These are phyloP conservation scores for Vireo altiloquus DNA, from an alignment of 2,113 vertebrate species.

Conservation along the genomic window DNA sequence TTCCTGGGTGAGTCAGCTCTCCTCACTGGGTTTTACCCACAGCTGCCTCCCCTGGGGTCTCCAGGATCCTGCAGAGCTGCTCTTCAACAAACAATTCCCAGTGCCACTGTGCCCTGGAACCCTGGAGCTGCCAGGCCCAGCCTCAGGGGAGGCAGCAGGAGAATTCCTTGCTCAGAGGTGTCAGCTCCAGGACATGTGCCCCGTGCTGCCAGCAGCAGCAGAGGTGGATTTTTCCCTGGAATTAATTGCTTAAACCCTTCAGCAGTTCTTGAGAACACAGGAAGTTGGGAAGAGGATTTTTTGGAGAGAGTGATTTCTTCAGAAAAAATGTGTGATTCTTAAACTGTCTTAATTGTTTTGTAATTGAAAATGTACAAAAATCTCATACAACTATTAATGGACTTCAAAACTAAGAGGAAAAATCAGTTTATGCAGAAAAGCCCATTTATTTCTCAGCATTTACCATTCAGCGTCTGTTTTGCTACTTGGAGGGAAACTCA, in stretches of 20 bases:
- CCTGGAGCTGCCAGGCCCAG: neutral
- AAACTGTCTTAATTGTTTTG: neutral
- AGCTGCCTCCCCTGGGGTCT: neutral
- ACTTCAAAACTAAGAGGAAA: neutral
- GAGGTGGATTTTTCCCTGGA: neutral
- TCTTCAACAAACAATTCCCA: neutral
- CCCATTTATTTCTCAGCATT: neutral
- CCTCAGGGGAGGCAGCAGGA: neutral
- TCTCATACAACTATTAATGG: neutral
- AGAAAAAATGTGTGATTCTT: neutral
- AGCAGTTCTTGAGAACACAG: neutral
- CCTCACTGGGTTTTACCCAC: neutral
- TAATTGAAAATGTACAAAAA: neutral
- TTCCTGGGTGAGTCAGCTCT: slow-evolving; percentile 3
- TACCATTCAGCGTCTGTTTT: neutral
- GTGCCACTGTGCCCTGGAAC: neutral
- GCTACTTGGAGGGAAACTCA: neutral
- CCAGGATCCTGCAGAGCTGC: neutral
- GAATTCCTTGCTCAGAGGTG: neutral
- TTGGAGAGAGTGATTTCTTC: neutral
- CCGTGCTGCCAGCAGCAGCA: neutral
- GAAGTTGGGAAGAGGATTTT: neutral
- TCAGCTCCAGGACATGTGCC: neutral
- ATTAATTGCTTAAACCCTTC: neutral
- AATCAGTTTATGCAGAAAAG: neutral